Evolutionary conservation across 2,797 vertebrate species (phyloP).

Genomic region (Halcyon smyrnensis): DNA sequence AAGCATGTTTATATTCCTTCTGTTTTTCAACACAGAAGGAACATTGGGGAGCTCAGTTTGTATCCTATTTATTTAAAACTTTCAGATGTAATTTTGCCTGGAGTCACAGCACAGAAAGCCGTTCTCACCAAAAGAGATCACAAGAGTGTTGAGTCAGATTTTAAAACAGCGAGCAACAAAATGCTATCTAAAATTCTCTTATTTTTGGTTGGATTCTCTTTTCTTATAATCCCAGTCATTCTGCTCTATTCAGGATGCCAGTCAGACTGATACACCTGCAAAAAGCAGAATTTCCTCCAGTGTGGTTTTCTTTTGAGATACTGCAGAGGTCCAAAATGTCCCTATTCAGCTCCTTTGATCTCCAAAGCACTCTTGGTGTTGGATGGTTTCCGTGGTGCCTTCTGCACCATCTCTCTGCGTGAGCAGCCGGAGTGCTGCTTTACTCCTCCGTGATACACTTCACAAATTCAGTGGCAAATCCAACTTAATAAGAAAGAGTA

Average conservation of each 20-base stretch:
- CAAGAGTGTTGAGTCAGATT: background rate
- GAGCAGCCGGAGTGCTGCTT: background rate
- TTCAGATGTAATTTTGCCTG: background rate
- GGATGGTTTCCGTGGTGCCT: background rate
- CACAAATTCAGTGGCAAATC: background rate
- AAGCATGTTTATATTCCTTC: background rate
- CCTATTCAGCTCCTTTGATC: background rate
- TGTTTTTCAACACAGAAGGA: background rate
- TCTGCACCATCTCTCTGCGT: background rate
- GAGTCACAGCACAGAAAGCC: background rate
- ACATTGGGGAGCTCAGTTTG: background rate
- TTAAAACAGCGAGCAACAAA: background rate
- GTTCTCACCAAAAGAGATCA: background rate
- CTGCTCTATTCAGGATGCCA: background rate
- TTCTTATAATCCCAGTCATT: background rate
- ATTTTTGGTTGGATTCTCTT: background rate
- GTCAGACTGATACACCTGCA: background rate
- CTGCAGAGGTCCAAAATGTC: background rate
- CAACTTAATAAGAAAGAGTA: background rate
- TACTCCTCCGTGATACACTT: background rate
- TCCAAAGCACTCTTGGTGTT: background rate
- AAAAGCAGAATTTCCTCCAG: background rate
- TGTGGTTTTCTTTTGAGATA: background rate
- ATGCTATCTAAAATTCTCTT: background rate
- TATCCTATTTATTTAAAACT: background rate